A percentile compares a stretch with the other conserved stretches of the same genome.
Evolutionary conservation across 2,888 invertebrate genomes (phyloP).

Genomic region (Diadegma fenestrale): DNA sequence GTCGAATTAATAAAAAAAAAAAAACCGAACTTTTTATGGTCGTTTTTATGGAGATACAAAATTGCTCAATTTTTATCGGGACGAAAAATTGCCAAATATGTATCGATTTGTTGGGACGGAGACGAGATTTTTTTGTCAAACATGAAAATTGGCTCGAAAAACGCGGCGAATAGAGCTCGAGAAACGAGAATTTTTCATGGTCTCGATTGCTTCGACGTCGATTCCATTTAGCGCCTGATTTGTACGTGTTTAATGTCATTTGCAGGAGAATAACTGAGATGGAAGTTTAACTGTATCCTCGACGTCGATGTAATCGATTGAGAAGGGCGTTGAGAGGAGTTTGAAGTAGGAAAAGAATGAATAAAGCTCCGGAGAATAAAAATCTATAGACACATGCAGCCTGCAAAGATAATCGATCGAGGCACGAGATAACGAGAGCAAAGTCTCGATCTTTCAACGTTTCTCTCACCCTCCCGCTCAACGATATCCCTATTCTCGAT

Average conservation of each 20-base stretch:
- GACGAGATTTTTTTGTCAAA: background rate
- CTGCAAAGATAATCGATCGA: slow-evolving; percentile 51
- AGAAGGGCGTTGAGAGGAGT: slow-evolving; percentile 56
- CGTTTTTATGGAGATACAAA: background rate
- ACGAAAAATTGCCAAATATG: background rate
- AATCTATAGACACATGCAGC: slow-evolving; percentile 28
- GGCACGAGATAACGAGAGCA: slow-evolving; percentile 53
- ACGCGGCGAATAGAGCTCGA: background rate
- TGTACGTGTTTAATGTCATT: background rate
- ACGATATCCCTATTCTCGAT: slow-evolving; percentile 51
- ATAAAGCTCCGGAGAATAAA: slow-evolving; percentile 6
- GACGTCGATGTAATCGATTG: slow-evolving; percentile 51
- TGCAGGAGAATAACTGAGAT: slow-evolving; percentile 1
- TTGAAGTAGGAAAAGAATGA: slow-evolving; percentile 17
- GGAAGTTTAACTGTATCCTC: slow-evolving; percentile 22
- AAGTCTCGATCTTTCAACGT: slow-evolving; percentile 34
- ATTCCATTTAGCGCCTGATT: background rate
- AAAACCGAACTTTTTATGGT: too few species aligned
- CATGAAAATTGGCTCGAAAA: background rate
- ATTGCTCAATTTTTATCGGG: too few species aligned
- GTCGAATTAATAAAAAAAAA: background rate
- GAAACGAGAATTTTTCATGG: background rate
- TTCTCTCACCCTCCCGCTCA: slow-evolving; percentile 56
- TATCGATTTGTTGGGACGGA: too few species aligned
- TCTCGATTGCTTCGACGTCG: background rate